Conservation (phyloP, 92 coral and sea anemone genomes). For the Nematostella vectensis region DNA sequence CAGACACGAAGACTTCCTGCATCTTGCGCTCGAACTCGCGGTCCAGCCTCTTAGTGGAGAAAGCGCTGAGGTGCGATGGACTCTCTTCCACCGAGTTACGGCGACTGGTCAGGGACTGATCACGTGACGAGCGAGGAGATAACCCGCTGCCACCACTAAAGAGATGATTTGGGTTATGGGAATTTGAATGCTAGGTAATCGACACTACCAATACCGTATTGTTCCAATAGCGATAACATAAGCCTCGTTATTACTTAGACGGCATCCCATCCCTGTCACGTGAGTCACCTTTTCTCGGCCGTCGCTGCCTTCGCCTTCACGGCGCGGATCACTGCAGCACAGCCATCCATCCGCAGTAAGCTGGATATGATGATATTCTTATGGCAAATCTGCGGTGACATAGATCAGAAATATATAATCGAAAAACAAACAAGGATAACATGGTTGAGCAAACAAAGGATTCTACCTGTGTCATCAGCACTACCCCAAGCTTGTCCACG, state of each 20-base stretch:
- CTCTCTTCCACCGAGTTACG: conserved; percentile 76
- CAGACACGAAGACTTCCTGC: conserved; percentile 80
- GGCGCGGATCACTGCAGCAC: conserved; percentile 42
- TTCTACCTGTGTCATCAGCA: conserved; percentile 87
- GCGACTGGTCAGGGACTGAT: conserved; percentile 63
- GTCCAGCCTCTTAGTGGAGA: conserved; percentile 78
- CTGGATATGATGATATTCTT: conserved; percentile 77
- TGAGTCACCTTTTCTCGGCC: conserved; percentile 63
- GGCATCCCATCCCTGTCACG: no score
- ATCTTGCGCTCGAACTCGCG: conserved; percentile 87
- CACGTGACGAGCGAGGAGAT: conserved; percentile 74
- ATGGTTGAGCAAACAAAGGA: no score
- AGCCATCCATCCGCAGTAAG: conserved; percentile 55
- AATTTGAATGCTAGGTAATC: not conserved
- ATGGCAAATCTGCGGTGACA: conserved; percentile 60
- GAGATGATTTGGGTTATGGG: no score
- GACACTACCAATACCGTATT: not conserved
- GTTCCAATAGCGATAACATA: not conserved
- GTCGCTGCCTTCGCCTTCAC: conserved; percentile 60
- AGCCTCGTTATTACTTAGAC: not conserved
- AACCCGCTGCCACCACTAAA: conserved; percentile 42
- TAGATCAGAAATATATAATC: not conserved
- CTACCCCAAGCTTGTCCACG: conserved; percentile 75
- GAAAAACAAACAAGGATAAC: no score
- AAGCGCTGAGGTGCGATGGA: conserved; percentile 59